phyloP scores from a whole-genome alignment of 2,797 vertebrate genomes.

The Cyprinella venusta region DNA sequence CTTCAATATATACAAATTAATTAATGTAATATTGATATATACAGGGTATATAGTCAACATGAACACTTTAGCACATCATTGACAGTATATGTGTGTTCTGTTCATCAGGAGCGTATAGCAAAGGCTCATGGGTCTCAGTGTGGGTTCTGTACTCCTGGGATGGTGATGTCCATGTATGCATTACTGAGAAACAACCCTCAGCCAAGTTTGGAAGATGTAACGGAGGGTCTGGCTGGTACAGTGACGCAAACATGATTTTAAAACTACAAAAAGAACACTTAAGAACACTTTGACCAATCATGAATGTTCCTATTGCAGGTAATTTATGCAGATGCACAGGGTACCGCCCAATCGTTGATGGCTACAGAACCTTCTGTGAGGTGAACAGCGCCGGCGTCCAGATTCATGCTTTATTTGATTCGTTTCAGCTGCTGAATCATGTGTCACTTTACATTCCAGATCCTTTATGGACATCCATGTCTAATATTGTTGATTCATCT shows the following conservation, averaged over 20 bases:
- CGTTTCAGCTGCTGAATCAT: background rate
- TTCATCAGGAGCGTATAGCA: slow-evolving; percentile 84
- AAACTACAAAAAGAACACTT: background rate
- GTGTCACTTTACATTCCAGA: background rate
- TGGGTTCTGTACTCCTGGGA: slow-evolving; percentile 92
- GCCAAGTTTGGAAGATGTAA: slow-evolving; percentile 82
- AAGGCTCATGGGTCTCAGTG: slow-evolving; percentile 91
- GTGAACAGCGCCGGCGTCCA: slow-evolving; percentile 45
- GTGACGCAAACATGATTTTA: background rate
- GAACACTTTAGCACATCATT: background rate
- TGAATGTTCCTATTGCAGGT: slow-evolving; percentile 62
- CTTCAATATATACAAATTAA: too few species aligned
- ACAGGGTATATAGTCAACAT: background rate
- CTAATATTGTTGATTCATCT: background rate
- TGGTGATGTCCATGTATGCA: slow-evolving; percentile 93
- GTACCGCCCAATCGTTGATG: slow-evolving; percentile 78
- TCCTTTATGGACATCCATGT: background rate
- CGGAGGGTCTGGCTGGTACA: slow-evolving; percentile 78
- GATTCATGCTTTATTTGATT: background rate
- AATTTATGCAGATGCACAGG: slow-evolving; percentile 82
- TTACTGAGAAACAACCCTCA: slow-evolving; percentile 85
- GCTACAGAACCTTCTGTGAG: slow-evolving; percentile 77
- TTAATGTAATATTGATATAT: background rate
- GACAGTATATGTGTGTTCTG: background rate
- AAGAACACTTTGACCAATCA: background rate